Percentiles rank a stretch among this genome's conserved stretches.
Conservation (phyloP, 2,888 invertebrate species). For the Diaperis boleti region DNA sequence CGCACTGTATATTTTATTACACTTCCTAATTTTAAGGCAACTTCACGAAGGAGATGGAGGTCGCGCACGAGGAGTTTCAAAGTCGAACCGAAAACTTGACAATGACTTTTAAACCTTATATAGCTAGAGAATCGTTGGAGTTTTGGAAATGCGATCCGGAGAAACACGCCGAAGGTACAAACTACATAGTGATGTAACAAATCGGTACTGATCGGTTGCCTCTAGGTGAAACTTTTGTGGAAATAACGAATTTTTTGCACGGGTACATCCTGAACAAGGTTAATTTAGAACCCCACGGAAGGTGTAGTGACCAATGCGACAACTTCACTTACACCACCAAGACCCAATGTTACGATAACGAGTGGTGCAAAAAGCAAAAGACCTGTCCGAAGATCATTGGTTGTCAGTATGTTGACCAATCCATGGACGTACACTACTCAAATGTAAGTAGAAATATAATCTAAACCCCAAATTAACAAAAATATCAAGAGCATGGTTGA, state of each 20-base stretch:
- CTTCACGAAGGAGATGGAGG: background rate
- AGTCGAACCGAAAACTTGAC: background rate
- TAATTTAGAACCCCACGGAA: constrained; percentile 78
- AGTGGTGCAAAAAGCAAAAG: constrained; percentile 74
- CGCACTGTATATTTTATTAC: too few relatives aligned
- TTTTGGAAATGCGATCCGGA: constrained; percentile 82
- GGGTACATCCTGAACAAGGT: constrained; percentile 89
- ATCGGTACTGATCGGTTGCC: constrained; percentile 40
- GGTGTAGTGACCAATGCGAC: constrained; percentile 81
- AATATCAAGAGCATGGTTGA: background rate
- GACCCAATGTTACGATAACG: constrained; percentile 77
- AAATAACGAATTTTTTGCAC: constrained; percentile 82
- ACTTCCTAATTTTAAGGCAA: too few relatives aligned
- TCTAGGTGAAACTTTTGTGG: constrained; percentile 75
- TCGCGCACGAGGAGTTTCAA: background rate
- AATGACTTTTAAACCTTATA: background rate
- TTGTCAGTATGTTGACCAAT: constrained; percentile 83
- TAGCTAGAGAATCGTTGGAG: constrained; percentile 49
- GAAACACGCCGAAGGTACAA: constrained; percentile 70
- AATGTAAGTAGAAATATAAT: constrained; percentile 69
- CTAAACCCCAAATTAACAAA: background rate
- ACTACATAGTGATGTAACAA: background rate
- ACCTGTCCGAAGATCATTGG: constrained; percentile 76
- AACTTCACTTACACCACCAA: constrained; percentile 74
- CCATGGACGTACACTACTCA: constrained; percentile 86